Evolutionary conservation across 2,888 invertebrate species (phyloP).

Genomic region (Spodoptera picta): DNA sequence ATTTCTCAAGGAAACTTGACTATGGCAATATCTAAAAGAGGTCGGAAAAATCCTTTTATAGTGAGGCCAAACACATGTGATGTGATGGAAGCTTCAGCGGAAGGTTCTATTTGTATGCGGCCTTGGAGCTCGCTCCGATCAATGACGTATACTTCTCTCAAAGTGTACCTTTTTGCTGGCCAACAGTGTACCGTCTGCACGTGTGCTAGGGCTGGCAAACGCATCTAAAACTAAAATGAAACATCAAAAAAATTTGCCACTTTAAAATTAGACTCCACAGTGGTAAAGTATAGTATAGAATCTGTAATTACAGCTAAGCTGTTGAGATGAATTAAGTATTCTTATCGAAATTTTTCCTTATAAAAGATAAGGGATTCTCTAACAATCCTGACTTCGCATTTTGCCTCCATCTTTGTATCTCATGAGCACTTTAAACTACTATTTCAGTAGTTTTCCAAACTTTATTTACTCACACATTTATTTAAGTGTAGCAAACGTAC

Average conservation of each 20-base stretch:
- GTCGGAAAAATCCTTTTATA: slow-evolving; percentile 36
- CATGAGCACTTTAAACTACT: not conserved
- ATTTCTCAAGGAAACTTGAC: slow-evolving; percentile 14
- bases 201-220: slow-evolving; percentile 37
- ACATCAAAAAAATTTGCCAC: too few species aligned
- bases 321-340: too few species aligned
- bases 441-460: too few species aligned
- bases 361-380: too few species aligned
- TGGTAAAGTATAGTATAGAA: too few species aligned
- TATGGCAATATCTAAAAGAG: slow-evolving; percentile 26
- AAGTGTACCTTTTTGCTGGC: slow-evolving; percentile 41
- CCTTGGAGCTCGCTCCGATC: slow-evolving; percentile 59
- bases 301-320: too few species aligned
- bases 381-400: not conserved
- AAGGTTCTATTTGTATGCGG: slow-evolving; percentile 61
- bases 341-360: too few species aligned
- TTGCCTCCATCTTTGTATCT: not conserved
- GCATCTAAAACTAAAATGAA: too few species aligned
- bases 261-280: too few species aligned
- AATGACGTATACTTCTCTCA: slow-evolving; percentile 48
- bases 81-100: slow-evolving; percentile 51
- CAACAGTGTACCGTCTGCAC: slow-evolving; percentile 30
- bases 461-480: too few species aligned
- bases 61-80: slow-evolving; percentile 29
- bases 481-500: too few species aligned